Evolutionary conservation across 2,888 invertebrate genomes (phyloP).

Genomic region (Andricus quercusramuli): DNA sequence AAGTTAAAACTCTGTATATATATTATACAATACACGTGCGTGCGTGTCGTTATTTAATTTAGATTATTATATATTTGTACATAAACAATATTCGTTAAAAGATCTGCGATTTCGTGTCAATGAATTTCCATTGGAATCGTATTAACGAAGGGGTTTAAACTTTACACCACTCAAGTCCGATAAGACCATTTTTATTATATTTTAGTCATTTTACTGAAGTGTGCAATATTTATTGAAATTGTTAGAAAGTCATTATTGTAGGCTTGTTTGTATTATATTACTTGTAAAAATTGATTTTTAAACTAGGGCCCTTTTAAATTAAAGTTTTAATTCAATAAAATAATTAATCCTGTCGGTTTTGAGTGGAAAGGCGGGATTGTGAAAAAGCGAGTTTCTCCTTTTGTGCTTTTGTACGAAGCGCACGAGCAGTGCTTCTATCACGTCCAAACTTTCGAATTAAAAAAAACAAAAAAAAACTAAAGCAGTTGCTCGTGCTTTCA

Average conservation of each 20-base stretch:
- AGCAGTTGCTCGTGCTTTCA: conserved; percentile 55
- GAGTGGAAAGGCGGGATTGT: conserved; percentile 8
- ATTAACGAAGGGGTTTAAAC: conserved; percentile 16
- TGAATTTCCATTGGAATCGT: conserved; percentile 19
- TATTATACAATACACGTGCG: neutral
- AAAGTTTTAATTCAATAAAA: neutral
- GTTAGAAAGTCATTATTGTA: neutral
- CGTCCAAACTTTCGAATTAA: conserved; percentile 49
- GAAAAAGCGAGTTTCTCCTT: conserved; percentile 51
- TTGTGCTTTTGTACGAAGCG: conserved; percentile 50
- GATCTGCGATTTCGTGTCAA: conserved; percentile 16
- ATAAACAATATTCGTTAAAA: conserved; percentile 37
- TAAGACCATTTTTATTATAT: neutral
- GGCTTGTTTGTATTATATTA: neutral
- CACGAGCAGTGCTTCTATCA: conserved; percentile 55
- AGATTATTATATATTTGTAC: conserved; percentile 39
- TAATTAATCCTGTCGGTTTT: conserved; percentile 18
- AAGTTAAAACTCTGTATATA: conserved; percentile 33
- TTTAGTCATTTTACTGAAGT: neutral
- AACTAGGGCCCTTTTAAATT: neutral
- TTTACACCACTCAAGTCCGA: conserved; percentile 28
- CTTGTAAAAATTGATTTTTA: neutral
- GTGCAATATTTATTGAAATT: conserved; percentile 32
- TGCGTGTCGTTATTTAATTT: conserved; percentile 36
- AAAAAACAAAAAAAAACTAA: conserved; percentile 49